phyloP scores from a whole-genome alignment of 2,113 vertebrate species.

The Rhagologus leucostigma region DNA sequence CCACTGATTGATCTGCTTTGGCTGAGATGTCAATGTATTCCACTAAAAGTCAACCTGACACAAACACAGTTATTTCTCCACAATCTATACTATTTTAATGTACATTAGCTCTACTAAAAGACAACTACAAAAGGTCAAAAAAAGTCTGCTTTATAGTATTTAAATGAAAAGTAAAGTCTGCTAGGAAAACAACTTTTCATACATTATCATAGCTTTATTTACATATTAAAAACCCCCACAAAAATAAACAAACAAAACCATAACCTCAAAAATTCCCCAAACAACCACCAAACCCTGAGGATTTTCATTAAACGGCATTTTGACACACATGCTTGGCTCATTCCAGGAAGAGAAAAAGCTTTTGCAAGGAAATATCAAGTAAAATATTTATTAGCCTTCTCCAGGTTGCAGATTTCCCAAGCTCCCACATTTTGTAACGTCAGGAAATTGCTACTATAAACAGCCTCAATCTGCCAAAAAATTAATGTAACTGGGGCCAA shows the following conservation, averaged over 20 bases:
- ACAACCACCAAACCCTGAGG: neutral
- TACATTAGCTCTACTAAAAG: neutral
- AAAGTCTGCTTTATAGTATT: neutral
- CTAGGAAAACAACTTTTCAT: neutral
- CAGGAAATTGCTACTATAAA: constrained; percentile 27
- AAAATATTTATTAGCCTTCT: constrained; percentile 16
- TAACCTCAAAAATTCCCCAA: neutral
- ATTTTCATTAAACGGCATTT: neutral
- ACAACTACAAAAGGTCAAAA: neutral
- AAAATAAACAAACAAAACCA: neutral
- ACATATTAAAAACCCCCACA: neutral
- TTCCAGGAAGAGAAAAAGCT: neutral
- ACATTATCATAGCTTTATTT: neutral
- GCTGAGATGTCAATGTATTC: accelerated
- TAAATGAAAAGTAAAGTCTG: neutral
- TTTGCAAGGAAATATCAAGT: neutral
- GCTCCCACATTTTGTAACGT: neutral
- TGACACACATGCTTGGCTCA: neutral
- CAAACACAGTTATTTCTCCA: neutral
- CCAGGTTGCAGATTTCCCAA: neutral
- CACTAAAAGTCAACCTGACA: neutral
- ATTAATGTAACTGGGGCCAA: neutral
- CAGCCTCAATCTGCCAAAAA: neutral
- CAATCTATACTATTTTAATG: neutral
- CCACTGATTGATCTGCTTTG: neutral